Base-by-base conservation (phyloP, 1,140 invertebrate genomes). In the Stratiolaelaps scimitus region DNA sequence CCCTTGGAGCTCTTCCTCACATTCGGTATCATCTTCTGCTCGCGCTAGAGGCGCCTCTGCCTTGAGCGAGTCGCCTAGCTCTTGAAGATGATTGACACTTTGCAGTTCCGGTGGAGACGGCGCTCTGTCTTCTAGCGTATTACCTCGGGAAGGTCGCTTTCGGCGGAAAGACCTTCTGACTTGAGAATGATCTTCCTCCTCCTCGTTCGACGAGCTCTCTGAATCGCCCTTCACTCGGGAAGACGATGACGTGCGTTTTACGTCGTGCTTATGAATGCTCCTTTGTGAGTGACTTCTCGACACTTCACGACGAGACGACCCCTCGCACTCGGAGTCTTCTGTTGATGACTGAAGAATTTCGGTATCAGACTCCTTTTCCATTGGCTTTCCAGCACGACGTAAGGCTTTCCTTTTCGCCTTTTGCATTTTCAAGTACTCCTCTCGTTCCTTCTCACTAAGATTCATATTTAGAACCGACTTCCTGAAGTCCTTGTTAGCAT, bases 21-120 rank as follows among this genome's bases (percentile, higher is more conserved):
- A 60, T 60, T 60, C 53, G n/a, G 53, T 60, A 23, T 60, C 53
- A 34, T 60, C 53, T 26, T 60, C 53, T 5, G 53, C 53, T 26
- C 53, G 53, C 4, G 53, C 53, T 23, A 60, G 23, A 34, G 53
- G 53, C 15, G 53, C 53, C 15, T 60, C 23, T 15, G 1, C 53
- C 10, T 40, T 40, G 26, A 60, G 34, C 1, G 53, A 60, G 17
- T 60, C 17, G 15, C 23, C 53, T 5, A 60, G 34, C 17, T 60
- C 53, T 60, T 60, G 53, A 17, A 60, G 13, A 2, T 10, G 17
- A 17, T 26, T 10, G 23, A 60, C 53, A 34, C 53, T 60, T 60
- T 26, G 53, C 26, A 20, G 15, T 26, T 60, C 53, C 20, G 1
- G 53, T 10, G 53, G 53, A 10, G 53, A 60, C 4, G 53, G 53